A percentile compares a stretch with the other conserved stretches of the same genome.
These are phyloP conservation scores for Drosophila lacertosa DNA, from an alignment of 1,140 invertebrate species.

Conservation along the genomic window DNA sequence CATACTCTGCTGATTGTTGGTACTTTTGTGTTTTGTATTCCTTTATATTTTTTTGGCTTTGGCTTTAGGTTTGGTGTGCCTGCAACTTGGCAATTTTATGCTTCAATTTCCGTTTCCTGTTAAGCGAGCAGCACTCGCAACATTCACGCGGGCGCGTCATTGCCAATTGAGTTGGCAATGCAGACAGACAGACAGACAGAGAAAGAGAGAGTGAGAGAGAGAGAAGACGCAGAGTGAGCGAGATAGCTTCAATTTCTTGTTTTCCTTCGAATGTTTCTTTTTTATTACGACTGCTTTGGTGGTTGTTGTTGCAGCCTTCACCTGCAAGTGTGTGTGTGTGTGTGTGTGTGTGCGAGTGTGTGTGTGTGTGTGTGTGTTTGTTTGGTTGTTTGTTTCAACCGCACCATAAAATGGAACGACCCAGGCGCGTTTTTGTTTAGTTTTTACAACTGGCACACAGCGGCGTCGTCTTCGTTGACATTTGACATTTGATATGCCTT, in stretches of 20 bases:
- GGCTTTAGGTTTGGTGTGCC: conserved; percentile 30
- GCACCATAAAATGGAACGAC: conserved; percentile 54
- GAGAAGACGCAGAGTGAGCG: neutral
- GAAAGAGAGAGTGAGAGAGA: neutral
- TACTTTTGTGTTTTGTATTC: too few relatives aligned
- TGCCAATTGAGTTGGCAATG: conserved; percentile 67
- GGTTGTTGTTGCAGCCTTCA: conserved; percentile 21
- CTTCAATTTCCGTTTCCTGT: conserved; percentile 80
- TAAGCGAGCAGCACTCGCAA: conserved; percentile 38
- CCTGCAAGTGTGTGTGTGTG: conserved; percentile 39
- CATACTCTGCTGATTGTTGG: too few relatives aligned
- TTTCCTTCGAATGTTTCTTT: conserved; percentile 9
- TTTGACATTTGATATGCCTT: conserved; percentile 82
- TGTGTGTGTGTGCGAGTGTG: conserved; percentile 2
- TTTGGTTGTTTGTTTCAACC: conserved; percentile 37
- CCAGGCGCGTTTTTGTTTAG: conserved; percentile 44
- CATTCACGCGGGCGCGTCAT: conserved; percentile 53
- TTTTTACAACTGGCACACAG: conserved; percentile 77
- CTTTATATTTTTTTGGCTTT: neutral
- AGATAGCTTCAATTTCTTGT: conserved; percentile 23
- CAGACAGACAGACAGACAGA: conserved; percentile 32
- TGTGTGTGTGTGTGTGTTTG: too few relatives aligned
- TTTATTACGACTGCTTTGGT: conserved; percentile 10
- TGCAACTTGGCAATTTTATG: conserved; percentile 79
- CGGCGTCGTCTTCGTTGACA: conserved; percentile 72